Percentiles rank a stretch among this genome's conserved stretches.
These are phyloP conservation scores for Drepana falcataria DNA, from an alignment of 2,888 invertebrate species.

Conservation along the genomic window DNA sequence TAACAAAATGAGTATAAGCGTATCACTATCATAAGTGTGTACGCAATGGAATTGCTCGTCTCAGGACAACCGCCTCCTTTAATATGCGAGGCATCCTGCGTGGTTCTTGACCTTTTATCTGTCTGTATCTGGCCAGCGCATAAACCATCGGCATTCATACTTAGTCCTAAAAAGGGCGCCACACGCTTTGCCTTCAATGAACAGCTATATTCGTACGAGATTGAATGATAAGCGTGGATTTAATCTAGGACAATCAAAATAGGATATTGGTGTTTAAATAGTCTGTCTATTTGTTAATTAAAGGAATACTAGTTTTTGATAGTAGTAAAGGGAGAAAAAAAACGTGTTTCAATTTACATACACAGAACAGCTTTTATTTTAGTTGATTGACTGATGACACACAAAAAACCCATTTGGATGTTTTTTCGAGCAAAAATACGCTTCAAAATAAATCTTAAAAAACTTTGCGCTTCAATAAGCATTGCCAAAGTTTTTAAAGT, in stretches of 20 bases:
- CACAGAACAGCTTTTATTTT: too few relatives aligned
- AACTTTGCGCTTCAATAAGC: too few relatives aligned
- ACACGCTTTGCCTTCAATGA: neutral
- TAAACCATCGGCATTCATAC: constrained; percentile 40
- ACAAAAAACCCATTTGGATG: too few relatives aligned
- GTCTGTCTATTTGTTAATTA: neutral
- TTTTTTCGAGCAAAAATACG: too few relatives aligned
- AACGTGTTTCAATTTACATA: too few relatives aligned
- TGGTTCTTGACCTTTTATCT: constrained; percentile 66
- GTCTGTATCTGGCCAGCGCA: constrained; percentile 42
- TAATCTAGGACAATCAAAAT: neutral
- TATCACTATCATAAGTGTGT: neutral
- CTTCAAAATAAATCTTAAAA: too few relatives aligned
- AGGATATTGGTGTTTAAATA: neutral
- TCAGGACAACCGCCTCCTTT: constrained; percentile 53
- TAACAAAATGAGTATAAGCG: neutral
- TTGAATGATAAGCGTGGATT: neutral
- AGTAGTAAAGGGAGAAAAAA: too few relatives aligned
- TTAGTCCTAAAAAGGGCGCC: neutral
- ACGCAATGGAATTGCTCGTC: constrained; percentile 10
- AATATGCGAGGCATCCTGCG: constrained; percentile 53
- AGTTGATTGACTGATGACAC: too few relatives aligned
- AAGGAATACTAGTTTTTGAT: too few relatives aligned
- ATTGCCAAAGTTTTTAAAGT: too few relatives aligned
- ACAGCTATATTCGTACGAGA: neutral